These are phyloP conservation scores for Amphipoea lucens DNA, from an alignment of 2,888 invertebrate genomes.

Conservation along the genomic window DNA sequence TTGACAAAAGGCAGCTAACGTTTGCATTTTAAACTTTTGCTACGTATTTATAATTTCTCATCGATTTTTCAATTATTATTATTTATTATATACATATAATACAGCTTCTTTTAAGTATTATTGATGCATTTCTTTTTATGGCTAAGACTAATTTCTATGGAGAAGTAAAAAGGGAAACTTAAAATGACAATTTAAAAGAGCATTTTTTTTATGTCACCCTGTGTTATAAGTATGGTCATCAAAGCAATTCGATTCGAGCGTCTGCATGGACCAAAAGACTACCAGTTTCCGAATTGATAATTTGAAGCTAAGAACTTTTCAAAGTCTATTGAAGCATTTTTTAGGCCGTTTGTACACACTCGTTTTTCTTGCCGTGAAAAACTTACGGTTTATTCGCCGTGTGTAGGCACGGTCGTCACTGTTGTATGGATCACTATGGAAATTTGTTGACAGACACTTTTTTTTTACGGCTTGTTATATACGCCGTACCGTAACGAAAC, in stretches of 20 bases:
- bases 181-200: neutral
- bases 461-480: too few relatives aligned
- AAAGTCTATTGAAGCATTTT: too few relatives aligned
- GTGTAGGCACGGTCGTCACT: too few relatives aligned
- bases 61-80: neutral
- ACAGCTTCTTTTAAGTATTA: slow-evolving; percentile 19
- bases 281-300: too few relatives aligned
- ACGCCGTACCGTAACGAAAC: too few relatives aligned
- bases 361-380: too few relatives aligned
- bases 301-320: too few relatives aligned
- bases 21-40: slow-evolving; percentile 26
- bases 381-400: too few relatives aligned
- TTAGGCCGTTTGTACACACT: too few relatives aligned
- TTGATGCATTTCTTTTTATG: slow-evolving; percentile 22
- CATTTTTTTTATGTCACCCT: too few relatives aligned
- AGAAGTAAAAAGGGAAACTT: neutral
- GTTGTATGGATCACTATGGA: too few relatives aligned
- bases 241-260: neutral
- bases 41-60: neutral
- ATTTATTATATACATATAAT: neutral
- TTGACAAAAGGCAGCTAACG: slow-evolving; percentile 28
- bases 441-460: too few relatives aligned
- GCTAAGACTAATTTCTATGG: neutral
- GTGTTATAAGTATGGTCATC: neutral
- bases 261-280: neutral